phyloP scores from a whole-genome alignment of 1,140 invertebrate genomes.

The Pantala flavescens region DNA sequence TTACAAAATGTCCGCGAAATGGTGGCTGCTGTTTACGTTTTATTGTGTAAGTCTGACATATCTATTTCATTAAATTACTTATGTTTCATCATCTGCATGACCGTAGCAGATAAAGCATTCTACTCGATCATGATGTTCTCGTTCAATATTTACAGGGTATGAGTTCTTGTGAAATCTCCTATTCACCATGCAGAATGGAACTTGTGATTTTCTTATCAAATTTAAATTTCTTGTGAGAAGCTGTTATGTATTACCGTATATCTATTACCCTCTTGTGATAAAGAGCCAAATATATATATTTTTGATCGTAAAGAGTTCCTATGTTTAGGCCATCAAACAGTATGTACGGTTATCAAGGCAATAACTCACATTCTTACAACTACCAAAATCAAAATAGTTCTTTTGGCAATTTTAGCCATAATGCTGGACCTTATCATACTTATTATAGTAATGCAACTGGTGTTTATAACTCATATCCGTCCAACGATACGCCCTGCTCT shows the following conservation, averaged over 20 bases:
- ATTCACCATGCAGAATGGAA: too few species aligned
- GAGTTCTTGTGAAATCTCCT: too few species aligned
- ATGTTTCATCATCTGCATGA: too few species aligned
- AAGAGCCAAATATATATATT: background rate
- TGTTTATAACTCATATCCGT: background rate
- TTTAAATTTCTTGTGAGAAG: background rate
- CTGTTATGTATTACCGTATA: background rate
- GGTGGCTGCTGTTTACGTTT: background rate
- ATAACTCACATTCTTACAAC: background rate
- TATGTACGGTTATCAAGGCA: background rate
- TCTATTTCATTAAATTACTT: background rate
- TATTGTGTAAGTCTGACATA: background rate
- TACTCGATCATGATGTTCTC: too few species aligned
- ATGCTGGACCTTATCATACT: background rate
- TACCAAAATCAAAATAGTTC: background rate
- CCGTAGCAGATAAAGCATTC: too few species aligned
- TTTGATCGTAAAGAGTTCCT: background rate
- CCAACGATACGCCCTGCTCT: background rate
- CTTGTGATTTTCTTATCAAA: background rate
- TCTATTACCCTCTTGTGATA: background rate
- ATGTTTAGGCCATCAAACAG: background rate
- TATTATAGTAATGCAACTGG: background rate
- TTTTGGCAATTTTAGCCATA: background rate
- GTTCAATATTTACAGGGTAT: too few species aligned
- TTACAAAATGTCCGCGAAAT: conserved; percentile 9